phyloP scores from a whole-genome alignment of 2,797 vertebrate genomes.

The Antennarius maculatus region DNA sequence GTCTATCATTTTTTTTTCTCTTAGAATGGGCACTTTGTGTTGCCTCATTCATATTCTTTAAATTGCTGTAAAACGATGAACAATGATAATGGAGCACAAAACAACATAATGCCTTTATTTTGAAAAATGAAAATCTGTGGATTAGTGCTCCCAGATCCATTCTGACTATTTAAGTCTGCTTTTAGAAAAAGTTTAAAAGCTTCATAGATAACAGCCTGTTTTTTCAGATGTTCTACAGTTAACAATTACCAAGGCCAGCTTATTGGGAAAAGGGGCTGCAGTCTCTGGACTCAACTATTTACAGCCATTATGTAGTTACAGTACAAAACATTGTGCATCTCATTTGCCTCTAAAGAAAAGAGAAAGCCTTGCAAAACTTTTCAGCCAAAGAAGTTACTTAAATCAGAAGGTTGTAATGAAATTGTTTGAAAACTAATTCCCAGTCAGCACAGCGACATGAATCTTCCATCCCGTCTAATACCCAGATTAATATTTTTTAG shows the following conservation, averaged over 20 bases:
- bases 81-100: conserved; percentile 29
- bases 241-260: conserved; percentile 53
- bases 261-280: conserved; percentile 22
- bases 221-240: conserved; percentile 56
- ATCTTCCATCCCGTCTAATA: conserved; percentile 61
- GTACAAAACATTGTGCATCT: conserved; percentile 22
- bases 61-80: conserved; percentile 38
- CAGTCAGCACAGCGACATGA: conserved; percentile 38
- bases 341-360: conserved; percentile 46
- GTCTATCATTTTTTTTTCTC: conserved; percentile 25
- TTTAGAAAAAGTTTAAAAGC: conserved; percentile 63
- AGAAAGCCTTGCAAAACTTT: conserved; percentile 31
- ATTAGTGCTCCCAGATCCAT: conserved; percentile 38
- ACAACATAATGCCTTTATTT: conserved; percentile 33
- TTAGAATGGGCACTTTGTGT: conserved; percentile 26
- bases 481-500: conserved; percentile 64
- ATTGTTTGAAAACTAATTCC: conserved; percentile 62
- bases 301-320: conserved; percentile 25
- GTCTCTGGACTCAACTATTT: conserved; percentile 27
- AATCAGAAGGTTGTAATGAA: conserved; percentile 56
- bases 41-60: conserved; percentile 33
- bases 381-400: conserved; percentile 50
- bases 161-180: conserved; percentile 51
- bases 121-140: conserved; percentile 38
- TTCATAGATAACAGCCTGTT: conserved; percentile 53